These are phyloP conservation scores for Otolemur garnettii DNA, from an alignment of 2,113 vertebrate genomes.

Conservation along the genomic window DNA sequence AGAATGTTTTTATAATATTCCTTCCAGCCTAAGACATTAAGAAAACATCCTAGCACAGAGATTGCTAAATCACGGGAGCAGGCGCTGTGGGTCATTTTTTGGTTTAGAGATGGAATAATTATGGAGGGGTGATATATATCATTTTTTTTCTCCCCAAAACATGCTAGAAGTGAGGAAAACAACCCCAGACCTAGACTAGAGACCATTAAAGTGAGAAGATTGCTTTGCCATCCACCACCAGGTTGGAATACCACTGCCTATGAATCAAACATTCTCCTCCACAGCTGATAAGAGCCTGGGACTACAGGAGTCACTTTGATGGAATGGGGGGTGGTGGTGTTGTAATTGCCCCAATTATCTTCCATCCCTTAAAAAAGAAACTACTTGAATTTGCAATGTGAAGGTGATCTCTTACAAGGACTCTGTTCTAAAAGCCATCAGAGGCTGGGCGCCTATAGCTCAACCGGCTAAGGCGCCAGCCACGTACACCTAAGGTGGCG, in stretches of 20 bases:
- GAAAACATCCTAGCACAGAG: neutral
- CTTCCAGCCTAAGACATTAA: neutral
- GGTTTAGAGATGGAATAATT: neutral
- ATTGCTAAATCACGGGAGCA: neutral
- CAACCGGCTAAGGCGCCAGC: too few relatives aligned
- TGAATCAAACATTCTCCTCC: neutral
- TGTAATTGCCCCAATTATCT: conserved; percentile 68
- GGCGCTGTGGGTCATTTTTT: neutral
- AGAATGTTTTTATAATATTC: neutral
- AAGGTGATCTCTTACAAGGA: conserved; percentile 59
- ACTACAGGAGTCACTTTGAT: conserved; percentile 72
- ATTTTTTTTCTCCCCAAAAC: neutral
- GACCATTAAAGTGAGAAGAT: neutral
- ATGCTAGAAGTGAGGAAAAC: neutral
- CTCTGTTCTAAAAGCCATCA: neutral
- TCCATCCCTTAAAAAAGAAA: conserved; percentile 79
- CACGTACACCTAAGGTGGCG: too few relatives aligned
- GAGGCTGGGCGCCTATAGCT: too few relatives aligned
- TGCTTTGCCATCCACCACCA: neutral
- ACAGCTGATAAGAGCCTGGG: conserved; percentile 54
- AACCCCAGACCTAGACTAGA: neutral
- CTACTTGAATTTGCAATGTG: conserved; percentile 65
- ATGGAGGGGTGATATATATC: neutral
- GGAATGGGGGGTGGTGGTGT: conserved; percentile 24
- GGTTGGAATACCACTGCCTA: neutral